phyloP scores from a whole-genome alignment of 2,888 invertebrate species.

The Nysson spinosus region DNA sequence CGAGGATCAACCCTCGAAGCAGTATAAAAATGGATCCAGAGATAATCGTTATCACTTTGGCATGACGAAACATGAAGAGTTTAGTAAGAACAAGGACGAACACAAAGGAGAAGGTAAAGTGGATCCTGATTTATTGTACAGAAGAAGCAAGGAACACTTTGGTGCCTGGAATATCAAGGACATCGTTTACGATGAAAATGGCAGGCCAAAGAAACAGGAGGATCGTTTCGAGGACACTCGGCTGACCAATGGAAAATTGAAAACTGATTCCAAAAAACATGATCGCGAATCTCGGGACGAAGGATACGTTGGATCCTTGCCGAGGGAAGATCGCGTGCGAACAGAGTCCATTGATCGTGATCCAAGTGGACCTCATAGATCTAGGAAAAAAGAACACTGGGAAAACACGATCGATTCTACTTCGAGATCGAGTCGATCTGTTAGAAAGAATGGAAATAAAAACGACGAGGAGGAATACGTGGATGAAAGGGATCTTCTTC shows the following conservation, averaged over 20 bases:
- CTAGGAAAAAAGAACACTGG: constrained; percentile 34
- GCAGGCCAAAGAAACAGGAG: constrained; percentile 31
- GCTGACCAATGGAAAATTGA: constrained; percentile 45
- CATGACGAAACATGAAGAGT: constrained; percentile 40
- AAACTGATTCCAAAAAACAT: constrained; percentile 9
- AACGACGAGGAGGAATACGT: constrained; percentile 24
- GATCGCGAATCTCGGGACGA: constrained; percentile 38
- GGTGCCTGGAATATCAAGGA: constrained; percentile 65
- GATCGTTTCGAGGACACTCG: constrained; percentile 38
- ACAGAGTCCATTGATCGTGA: constrained; percentile 51
- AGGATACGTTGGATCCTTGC: constrained; percentile 35
- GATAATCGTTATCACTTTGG: constrained; percentile 54
- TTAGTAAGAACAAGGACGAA: constrained; percentile 45
- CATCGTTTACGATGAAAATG: constrained; percentile 40
- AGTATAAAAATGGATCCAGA: constrained; percentile 33
- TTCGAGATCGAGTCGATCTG: constrained; percentile 17
- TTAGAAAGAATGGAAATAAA: constrained; percentile 22
- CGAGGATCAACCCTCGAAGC: constrained; percentile 12
- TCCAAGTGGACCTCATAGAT: constrained; percentile 32
- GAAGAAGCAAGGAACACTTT: constrained; percentile 60
- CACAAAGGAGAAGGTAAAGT: constrained; percentile 19
- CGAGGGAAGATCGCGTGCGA: constrained; percentile 24
- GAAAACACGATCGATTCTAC: constrained; percentile 33
- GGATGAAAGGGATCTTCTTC: constrained; percentile 47
- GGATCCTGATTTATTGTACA: constrained; percentile 56